These are phyloP conservation scores for Alviniconcha marisindica DNA, from an alignment of 1,140 invertebrate genomes.

Conservation along the genomic window DNA sequence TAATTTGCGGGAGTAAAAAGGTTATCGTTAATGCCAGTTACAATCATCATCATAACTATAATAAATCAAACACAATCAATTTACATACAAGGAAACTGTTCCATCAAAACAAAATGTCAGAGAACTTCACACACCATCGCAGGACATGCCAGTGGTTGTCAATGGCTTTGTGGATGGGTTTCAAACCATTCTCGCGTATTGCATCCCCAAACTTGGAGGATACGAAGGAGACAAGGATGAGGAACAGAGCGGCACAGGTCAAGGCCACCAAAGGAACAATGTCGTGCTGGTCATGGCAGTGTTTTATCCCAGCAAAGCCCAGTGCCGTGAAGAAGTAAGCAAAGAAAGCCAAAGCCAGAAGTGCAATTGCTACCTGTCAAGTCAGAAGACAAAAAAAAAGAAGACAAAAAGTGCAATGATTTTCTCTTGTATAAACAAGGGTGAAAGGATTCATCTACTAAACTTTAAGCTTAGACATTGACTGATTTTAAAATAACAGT, in stretches of 20 bases:
- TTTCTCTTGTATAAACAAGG: too few species aligned
- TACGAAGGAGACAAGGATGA: conserved; percentile 31
- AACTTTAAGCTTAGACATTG: too few species aligned
- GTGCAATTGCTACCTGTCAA: conserved; percentile 21
- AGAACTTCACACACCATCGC: conserved; percentile 38
- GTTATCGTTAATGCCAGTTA: too few species aligned
- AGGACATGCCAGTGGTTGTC: conserved; percentile 35
- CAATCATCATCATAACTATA: background rate
- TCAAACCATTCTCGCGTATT: conserved; percentile 5
- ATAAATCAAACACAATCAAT: background rate
- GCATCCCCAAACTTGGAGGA: conserved; percentile 30
- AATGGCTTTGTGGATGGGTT: conserved; percentile 19
- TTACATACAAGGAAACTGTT: background rate
- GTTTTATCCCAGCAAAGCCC: background rate
- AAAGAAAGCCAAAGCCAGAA: background rate
- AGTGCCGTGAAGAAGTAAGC: conserved; percentile 39
- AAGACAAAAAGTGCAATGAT: too few species aligned
- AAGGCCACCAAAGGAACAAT: conserved; percentile 35
- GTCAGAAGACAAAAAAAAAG: too few species aligned
- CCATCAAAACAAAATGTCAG: background rate
- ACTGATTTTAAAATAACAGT: too few species aligned
- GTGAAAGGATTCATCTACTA: too few species aligned
- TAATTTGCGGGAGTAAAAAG: too few species aligned
- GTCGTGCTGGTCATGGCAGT: conserved; percentile 17
- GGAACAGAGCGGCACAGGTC: conserved; percentile 30